Evolutionary conservation across 2,113 vertebrate species (phyloP).

Genomic region (Alaudala cheleensis): DNA sequence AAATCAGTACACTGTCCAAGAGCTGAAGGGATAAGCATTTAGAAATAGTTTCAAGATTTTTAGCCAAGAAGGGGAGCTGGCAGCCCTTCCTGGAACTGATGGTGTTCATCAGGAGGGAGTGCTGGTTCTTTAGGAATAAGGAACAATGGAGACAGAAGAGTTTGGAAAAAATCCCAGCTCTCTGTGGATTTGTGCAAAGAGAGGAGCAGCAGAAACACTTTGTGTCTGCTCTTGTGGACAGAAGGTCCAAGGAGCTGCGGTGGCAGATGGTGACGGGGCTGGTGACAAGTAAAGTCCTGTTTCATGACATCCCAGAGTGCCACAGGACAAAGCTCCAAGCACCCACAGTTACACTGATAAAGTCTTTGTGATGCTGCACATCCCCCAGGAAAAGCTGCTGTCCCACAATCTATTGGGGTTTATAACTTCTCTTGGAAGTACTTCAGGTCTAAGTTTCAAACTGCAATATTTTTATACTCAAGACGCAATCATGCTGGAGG

Average conservation of each 20-base stretch:
- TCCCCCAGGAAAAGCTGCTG: not conserved
- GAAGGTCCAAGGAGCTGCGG: not conserved
- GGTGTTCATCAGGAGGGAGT: not conserved
- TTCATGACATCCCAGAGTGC: not conserved
- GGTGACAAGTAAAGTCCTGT: not conserved
- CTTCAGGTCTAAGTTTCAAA: constrained; percentile 93
- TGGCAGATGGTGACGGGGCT: not conserved
- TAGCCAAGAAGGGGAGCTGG: not conserved
- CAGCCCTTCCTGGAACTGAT: not conserved
- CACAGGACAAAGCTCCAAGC: not conserved
- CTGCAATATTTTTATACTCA: constrained; percentile 95
- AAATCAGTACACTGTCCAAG: no score
- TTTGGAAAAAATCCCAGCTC: not conserved
- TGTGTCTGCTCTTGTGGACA: not conserved
- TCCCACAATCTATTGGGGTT: constrained; percentile 32
- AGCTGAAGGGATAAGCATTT: no score
- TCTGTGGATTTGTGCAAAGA: not conserved
- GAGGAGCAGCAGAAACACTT: not conserved
- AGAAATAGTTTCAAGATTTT: no score
- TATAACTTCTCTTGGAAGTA: constrained; percentile 80
- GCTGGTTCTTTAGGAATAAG: not conserved
- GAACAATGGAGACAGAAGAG: not conserved
- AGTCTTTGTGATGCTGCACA: no score
- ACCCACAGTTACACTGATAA: not conserved
- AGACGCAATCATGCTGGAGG: constrained; percentile 79